phyloP scores from a whole-genome alignment of 2,113 vertebrate species.

The Terrapene triunguis region DNA sequence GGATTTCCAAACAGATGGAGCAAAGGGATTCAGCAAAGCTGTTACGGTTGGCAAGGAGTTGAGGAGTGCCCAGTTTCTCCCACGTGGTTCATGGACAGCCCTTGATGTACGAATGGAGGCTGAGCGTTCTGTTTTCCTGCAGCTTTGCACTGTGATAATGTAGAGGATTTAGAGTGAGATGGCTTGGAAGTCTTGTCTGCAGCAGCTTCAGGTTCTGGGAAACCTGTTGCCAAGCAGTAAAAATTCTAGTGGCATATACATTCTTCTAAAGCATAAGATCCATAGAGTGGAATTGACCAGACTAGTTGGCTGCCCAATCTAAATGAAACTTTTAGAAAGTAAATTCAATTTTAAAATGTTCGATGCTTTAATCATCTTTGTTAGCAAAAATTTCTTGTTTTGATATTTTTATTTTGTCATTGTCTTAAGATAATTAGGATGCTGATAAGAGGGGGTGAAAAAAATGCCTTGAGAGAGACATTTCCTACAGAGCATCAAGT shows the following conservation, averaged over 20 bases:
- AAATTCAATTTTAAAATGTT: rapidly evolving
- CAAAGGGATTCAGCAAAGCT: constrained; percentile 65
- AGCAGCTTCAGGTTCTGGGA: not conserved
- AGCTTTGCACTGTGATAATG: not conserved
- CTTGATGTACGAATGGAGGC: not conserved
- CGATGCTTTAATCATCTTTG: not conserved
- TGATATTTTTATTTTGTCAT: constrained; percentile 39
- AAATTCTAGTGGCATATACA: rapidly evolving
- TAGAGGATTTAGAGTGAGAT: constrained; percentile 27
- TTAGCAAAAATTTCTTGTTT: constrained; percentile 13
- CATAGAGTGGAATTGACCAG: not conserved
- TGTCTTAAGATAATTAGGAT: not conserved
- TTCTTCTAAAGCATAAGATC: not conserved
- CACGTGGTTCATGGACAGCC: not conserved
- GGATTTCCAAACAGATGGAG: constrained; percentile 63
- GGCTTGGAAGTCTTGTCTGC: not conserved
- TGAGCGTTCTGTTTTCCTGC: not conserved
- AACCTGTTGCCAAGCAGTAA: not conserved
- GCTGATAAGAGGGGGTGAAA: constrained; percentile 29
- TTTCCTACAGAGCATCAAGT: constrained; percentile 2
- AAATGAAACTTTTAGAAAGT: not conserved
- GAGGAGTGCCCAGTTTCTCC: not conserved
- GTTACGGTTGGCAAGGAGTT: constrained; percentile 48
- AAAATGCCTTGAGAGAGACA: constrained; percentile 10
- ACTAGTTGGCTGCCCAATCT: rapidly evolving